These are phyloP conservation scores for Danio kyathit DNA, from an alignment of 2,797 vertebrate genomes.

Conservation along the genomic window DNA sequence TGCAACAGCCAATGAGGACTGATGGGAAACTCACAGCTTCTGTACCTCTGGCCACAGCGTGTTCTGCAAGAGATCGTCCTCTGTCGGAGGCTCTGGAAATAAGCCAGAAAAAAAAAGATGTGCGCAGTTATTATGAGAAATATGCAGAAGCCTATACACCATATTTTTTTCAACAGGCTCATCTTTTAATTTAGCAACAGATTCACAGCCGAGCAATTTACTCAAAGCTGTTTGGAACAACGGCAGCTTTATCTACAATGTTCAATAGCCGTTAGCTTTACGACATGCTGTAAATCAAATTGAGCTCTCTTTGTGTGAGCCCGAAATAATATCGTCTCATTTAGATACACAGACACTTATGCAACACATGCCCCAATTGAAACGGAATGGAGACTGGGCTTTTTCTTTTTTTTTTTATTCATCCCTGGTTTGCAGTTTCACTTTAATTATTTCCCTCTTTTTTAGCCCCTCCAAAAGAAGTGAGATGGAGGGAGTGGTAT, in stretches of 20 bases:
- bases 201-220: conserved; percentile 36
- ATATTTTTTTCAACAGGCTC: conserved; percentile 35
- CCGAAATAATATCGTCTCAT: conserved; percentile 23
- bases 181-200: conserved; percentile 47
- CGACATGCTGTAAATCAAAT: conserved; percentile 47
- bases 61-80: conserved; percentile 97
- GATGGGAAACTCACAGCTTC: conserved; percentile 89
- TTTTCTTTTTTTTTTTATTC: background rate
- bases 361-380: conserved; percentile 40
- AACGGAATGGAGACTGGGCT: conserved; percentile 34
- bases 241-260: conserved; percentile 65
- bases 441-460: conserved; percentile 65
- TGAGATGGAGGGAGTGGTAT: conserved; percentile 53
- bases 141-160: conserved; percentile 18
- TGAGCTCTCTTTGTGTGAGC: conserved; percentile 34
- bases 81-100: conserved; percentile 90
- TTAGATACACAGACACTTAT: conserved; percentile 38
- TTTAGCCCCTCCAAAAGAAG: conserved; percentile 43
- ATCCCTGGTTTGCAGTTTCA: conserved; percentile 53
- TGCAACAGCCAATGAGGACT: conserved; percentile 32
- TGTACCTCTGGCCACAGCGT: conserved; percentile 98
- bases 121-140: conserved; percentile 20
- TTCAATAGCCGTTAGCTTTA: conserved; percentile 64
- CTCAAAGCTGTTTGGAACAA: conserved; percentile 64
- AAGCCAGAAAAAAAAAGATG: conserved; percentile 25